These are phyloP conservation scores for Ophraella communa DNA, from an alignment of 2,888 invertebrate species.

Conservation along the genomic window DNA sequence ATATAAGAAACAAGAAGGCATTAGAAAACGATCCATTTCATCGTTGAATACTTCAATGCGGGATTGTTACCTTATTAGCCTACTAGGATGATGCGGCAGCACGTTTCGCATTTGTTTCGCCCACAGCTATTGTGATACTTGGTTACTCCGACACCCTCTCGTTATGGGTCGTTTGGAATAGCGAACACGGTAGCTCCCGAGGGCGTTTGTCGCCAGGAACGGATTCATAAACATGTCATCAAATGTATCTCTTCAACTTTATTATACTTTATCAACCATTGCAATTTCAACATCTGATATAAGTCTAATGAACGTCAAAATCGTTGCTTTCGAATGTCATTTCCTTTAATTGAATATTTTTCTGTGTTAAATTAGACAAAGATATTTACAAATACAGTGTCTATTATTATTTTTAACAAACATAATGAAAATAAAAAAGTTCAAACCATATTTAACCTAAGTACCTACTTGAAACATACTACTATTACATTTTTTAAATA, in stretches of 20 bases:
- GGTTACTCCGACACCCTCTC: conserved; percentile 42
- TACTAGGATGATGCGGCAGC: conserved; percentile 50
- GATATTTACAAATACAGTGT: too few species aligned
- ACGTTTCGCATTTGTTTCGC: conserved; percentile 56
- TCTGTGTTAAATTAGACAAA: too few species aligned
- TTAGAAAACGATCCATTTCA: conserved; percentile 54
- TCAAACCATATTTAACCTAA: too few species aligned
- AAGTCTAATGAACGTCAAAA: too few species aligned
- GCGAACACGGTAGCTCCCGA: conserved; percentile 16
- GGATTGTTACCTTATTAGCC: conserved; percentile 54
- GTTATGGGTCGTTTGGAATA: conserved; percentile 25
- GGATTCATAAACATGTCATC: neutral
- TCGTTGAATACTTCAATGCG: conserved; percentile 36
- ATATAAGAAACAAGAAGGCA: conserved; percentile 42
- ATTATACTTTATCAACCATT: too few species aligned
- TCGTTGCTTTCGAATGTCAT: too few species aligned
- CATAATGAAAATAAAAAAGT: too few species aligned
- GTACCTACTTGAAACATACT: too few species aligned
- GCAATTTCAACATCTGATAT: too few species aligned
- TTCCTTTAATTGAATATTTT: too few species aligned
- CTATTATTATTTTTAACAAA: too few species aligned
- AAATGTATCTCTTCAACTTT: neutral
- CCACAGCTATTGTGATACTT: conserved; percentile 51
- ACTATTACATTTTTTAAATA: too few species aligned
- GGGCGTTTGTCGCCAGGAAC: conserved; percentile 6